phyloP scores from a whole-genome alignment of 1,140 invertebrate genomes.

The Ceratosolen fusciceps region DNA sequence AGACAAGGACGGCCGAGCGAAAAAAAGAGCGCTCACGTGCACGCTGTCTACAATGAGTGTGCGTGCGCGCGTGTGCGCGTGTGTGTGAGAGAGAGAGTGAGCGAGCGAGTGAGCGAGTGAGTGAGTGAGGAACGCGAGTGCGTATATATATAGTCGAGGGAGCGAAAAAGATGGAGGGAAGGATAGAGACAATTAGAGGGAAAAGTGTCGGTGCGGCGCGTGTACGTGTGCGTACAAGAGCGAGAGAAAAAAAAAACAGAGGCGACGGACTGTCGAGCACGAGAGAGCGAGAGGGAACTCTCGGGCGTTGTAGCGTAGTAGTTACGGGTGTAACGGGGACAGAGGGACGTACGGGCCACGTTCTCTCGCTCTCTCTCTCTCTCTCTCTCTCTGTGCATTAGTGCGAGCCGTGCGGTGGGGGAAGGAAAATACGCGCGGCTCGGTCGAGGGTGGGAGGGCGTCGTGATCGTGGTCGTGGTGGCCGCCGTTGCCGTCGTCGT shows the following conservation, averaged over 20 bases:
- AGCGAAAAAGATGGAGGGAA: conserved; percentile 17
- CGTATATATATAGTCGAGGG: not conserved
- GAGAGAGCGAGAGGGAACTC: conserved; percentile 1
- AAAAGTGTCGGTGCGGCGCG: conserved; percentile 3
- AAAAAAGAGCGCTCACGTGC: not conserved
- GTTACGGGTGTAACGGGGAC: conserved; percentile 46
- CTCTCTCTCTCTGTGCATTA: too few relatives aligned
- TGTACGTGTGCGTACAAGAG: conserved; percentile 20
- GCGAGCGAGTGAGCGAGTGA: conserved; percentile 13
- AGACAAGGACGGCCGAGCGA: not conserved
- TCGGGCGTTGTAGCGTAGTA: conserved; percentile 28
- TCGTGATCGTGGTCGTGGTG: conserved; percentile 17
- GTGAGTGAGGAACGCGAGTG: conserved; percentile 15
- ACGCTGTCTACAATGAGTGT: conserved; percentile 2
- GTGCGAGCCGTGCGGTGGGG: not conserved
- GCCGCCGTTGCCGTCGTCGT: too few relatives aligned
- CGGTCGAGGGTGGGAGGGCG: not conserved
- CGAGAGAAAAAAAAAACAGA: not conserved
- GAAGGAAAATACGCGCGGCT: not conserved
- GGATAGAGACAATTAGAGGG: conserved; percentile 33
- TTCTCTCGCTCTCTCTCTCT: too few relatives aligned
- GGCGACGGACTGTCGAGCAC: not conserved
- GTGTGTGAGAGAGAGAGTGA: conserved; percentile 13
- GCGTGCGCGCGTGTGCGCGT: conserved; percentile 11
- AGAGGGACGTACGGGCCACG: conserved; percentile 14